Base-by-base conservation (phyloP, 2,888 invertebrate genomes). In the Patella ulyssiponensis region DNA sequence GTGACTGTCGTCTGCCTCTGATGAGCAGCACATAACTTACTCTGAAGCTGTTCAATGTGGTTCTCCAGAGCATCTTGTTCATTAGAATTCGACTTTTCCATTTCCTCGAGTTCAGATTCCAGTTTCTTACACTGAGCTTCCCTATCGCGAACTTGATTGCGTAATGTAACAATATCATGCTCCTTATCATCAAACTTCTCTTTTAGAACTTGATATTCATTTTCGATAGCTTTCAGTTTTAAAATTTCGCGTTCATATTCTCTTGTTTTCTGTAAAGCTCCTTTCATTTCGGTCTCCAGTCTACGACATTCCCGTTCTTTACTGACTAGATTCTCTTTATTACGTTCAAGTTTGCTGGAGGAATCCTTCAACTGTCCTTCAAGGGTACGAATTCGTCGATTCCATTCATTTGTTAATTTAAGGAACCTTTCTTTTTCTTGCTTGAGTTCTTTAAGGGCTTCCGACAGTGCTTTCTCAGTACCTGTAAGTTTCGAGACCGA, bases 21-120 rank as follows among this genome's bases (percentile, higher is more conserved):
- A 89, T 96, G 96, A 80, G 95, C 95, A 86, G 94, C 94, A 88
- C 96, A 95, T 78, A 96, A 92, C n/a, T 94, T 94, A 70, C 93
- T 93, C 69, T 96, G 93, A 82, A 96, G 92, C 85, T 96, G 96
- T 84, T 96, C 95, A 93, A 96, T 94, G 86, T 92, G 88, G 71
- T 87, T 85, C 77, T 88, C 90, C 73, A 86, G 84, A 71, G 84
- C 88, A 79, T 84, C 88, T 74, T 86, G 88, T 84, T 88, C 88
- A 76, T 83, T 86, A 73, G 84, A 93, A 77, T 87, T 88, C 52
- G 89, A 88, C 14, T 86, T 83, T 82, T 90, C 88, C 76, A 89
- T 78, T 69, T 86, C 88, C 51, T 86, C 83, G 64, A 87, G 82
- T 75, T 88, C 88, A 52, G 82, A 83, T 75, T 88, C 87, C 70